Evolutionary conservation across 2,113 vertebrate genomes (phyloP), one percentile per base, ranked within the genome.

Genomic region (Marmota flaviventris): DNA sequence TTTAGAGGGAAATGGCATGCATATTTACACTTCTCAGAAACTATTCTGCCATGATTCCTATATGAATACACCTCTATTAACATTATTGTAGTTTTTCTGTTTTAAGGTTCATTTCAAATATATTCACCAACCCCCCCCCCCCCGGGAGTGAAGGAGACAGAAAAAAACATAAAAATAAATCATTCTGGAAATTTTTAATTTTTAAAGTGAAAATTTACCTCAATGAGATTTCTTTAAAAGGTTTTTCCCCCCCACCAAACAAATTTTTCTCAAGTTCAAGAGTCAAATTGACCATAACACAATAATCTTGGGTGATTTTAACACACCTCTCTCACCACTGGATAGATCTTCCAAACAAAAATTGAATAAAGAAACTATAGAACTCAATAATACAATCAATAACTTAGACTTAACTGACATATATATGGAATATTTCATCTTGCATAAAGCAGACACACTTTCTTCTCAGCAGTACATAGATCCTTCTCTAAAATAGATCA

Each of bases 31-130:
- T 53, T 20, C 78, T 95, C 32, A 89, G n/a, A 85, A 95, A 72
- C 83, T 56, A 89, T 67, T 87, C 78, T 78, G 22, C 34, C 5
- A 34, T 92, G 17, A 61, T 81, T 76, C 18, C 11, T 84, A 10
- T 56, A 73, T 76, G 18, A 89, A 72, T 85, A 86, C 42, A 85
- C 4, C 11, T 91, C 42, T 27, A n/a, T 88, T 56, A 63, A 73
- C 5, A 61, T 69, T 85, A 81, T 12, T 92, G 10, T 22, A 72
- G 73, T 92, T 89, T 84, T 83, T 24, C 20, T 70, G 76, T 83
- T 93, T 81, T 78, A 83, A 72, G n/a, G 34, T 4, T 4, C 37
- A 42, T 84, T 73, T 87, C 37, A 78, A 89, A 82, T 79, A 78
- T 10, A n/a, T 29, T 27, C 1, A 39, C 79, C 18, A 24, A 17